A percentile compares a stretch with the other conserved stretches of the same genome.
Conservation (phyloP, 2,113 vertebrate genomes). For the Atlantisia rogersi region DNA sequence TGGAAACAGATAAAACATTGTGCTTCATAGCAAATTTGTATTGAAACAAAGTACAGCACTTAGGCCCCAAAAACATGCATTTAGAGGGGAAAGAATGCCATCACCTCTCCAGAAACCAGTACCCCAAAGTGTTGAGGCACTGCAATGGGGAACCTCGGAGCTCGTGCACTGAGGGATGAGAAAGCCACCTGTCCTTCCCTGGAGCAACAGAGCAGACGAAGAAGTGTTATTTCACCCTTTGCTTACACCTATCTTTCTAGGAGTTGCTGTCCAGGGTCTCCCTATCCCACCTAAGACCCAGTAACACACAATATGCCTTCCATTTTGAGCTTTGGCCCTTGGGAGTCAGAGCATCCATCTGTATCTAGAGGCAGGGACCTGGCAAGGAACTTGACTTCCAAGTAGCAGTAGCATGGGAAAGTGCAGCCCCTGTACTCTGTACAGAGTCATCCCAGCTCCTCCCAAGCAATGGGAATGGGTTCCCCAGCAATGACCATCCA, state of each 20-base stretch:
- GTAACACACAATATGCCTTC: not conserved
- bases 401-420: not conserved
- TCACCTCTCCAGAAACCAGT: not conserved
- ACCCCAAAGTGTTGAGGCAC: not conserved
- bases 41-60: not conserved
- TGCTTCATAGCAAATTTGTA: not conserved
- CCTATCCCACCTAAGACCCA: not conserved
- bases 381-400: not conserved
- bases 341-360: not conserved
- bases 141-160: fast-evolving
- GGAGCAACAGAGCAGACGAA: not conserved
- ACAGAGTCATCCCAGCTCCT: not conserved
- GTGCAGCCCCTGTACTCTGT: not conserved
- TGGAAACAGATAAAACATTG: not conserved
- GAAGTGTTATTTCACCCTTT: not conserved
- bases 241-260: not conserved
- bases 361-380: not conserved
- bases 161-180: fast-evolving
- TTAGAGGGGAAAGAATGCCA: not conserved
- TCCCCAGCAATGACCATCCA: not conserved
- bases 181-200: not conserved
- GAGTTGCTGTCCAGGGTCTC: not conserved
- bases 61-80: fast-evolving
- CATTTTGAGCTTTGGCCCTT: not conserved
- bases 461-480: fast-evolving